A percentile compares a stretch with the other conserved stretches of the same genome.
phyloP scores from a whole-genome alignment of 2,888 invertebrate genomes.

The Limnephilus marmoratus region DNA sequence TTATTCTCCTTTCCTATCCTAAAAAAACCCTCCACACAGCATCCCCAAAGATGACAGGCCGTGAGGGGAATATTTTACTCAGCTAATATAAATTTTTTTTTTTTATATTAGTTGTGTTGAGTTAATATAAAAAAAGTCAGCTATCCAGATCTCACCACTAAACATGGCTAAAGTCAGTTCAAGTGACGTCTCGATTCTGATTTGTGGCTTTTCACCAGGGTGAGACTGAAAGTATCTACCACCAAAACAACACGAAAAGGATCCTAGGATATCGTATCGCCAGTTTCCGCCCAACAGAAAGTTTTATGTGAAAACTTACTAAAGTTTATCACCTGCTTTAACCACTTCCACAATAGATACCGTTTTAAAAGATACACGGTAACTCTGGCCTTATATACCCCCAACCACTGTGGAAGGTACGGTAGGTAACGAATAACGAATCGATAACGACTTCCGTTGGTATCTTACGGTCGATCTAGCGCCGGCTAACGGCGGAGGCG shows the following conservation, averaged over 20 bases:
- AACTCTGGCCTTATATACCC: background rate
- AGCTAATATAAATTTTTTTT: too few relatives aligned
- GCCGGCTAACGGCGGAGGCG: background rate
- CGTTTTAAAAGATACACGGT: background rate
- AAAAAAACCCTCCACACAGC: too few relatives aligned
- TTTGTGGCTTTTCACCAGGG: too few relatives aligned
- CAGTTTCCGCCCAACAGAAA: background rate
- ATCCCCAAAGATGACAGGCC: too few relatives aligned
- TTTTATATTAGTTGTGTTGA: too few relatives aligned
- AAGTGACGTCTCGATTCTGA: too few relatives aligned
- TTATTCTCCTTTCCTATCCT: too few relatives aligned
- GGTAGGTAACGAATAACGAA: background rate
- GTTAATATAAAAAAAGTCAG: too few relatives aligned
- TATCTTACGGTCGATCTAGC: background rate
- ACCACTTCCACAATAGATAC: background rate
- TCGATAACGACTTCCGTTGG: conserved; percentile 2
- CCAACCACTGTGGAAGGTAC: background rate
- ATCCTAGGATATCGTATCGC: background rate
- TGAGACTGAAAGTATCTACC: too few relatives aligned
- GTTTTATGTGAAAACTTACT: background rate
- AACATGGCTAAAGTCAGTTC: too few relatives aligned
- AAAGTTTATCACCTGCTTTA: background rate
- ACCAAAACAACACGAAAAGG: background rate
- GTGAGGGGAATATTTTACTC: too few relatives aligned
- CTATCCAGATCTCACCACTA: too few relatives aligned